Conservation (phyloP, 2,113 vertebrate species). For the Acanthisitta chloris region DNA sequence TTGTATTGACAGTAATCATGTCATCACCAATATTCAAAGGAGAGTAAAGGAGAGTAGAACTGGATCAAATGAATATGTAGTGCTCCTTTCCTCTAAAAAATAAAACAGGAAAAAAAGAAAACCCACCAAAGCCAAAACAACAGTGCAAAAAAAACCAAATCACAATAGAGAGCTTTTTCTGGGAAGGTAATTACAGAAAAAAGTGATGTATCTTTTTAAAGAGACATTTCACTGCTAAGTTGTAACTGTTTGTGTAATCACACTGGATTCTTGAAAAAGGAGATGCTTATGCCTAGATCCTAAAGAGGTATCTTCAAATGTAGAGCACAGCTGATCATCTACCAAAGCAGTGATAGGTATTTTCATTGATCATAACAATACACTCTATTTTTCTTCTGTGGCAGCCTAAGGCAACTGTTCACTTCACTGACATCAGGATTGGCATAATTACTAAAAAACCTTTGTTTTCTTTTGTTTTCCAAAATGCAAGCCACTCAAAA, state of each 20-base stretch:
- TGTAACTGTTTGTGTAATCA: background rate
- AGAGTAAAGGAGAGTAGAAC: background rate
- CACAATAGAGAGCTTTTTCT: background rate
- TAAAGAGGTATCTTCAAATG: background rate
- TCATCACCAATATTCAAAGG: background rate
- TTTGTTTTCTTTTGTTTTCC: background rate
- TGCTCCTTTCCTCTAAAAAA: background rate
- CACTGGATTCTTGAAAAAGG: background rate
- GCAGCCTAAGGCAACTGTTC: background rate
- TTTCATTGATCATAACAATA: constrained; percentile 4
- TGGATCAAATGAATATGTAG: background rate
- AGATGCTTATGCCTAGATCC: background rate
- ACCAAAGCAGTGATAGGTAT: background rate
- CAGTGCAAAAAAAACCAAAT: background rate
- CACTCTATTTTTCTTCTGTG: background rate
- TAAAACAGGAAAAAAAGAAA: too few species aligned
- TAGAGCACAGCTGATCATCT: background rate
- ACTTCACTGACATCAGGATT: background rate
- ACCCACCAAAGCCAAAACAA: background rate
- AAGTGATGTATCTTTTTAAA: background rate
- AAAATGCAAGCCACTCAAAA: background rate
- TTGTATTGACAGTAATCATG: background rate
- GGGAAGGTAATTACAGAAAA: background rate
- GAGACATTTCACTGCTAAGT: background rate
- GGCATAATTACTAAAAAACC: background rate